Evolutionary conservation across 2,888 invertebrate species (phyloP).

Genomic region (Stegophylla sp.): DNA sequence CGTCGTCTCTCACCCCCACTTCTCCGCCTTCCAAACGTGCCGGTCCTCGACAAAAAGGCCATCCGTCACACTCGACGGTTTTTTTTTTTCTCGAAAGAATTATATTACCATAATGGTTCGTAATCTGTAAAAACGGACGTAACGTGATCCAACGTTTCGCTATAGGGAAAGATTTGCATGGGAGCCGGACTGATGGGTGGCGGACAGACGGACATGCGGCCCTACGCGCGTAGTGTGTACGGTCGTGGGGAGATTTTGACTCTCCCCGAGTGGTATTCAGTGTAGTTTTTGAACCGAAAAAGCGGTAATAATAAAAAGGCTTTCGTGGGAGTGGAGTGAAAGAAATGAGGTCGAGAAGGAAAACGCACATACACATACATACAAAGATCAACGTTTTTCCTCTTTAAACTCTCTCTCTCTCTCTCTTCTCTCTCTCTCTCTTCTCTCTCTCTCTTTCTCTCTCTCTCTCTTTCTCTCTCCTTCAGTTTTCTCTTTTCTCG

Average conservation of each 20-base stretch:
- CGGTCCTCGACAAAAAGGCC: neutral
- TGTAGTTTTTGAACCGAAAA: conserved; percentile 37
- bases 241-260: neutral
- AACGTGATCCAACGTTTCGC: conserved; percentile 29
- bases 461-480: neutral
- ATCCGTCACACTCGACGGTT: conserved; percentile 33
- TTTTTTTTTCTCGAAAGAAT: conserved; percentile 6
- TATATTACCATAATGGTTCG: conserved; percentile 8
- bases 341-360: neutral
- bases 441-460: neutral
- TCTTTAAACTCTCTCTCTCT: neutral
- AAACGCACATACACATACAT: neutral
- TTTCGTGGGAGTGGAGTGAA: neutral
- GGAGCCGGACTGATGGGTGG: conserved; percentile 1
- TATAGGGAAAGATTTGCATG: conserved; percentile 28
- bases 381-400: neutral
- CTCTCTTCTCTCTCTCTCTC: neutral
- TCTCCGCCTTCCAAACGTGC: neutral
- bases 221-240: neutral
- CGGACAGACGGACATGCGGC: neutral
- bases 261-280: neutral
- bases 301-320: conserved; percentile 5
- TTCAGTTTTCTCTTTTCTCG: neutral
- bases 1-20: neutral
- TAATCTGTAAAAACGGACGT: conserved; percentile 35